These are phyloP conservation scores for Acrocephalus arundinaceus DNA, from an alignment of 2,113 vertebrate genomes.

Conservation along the genomic window DNA sequence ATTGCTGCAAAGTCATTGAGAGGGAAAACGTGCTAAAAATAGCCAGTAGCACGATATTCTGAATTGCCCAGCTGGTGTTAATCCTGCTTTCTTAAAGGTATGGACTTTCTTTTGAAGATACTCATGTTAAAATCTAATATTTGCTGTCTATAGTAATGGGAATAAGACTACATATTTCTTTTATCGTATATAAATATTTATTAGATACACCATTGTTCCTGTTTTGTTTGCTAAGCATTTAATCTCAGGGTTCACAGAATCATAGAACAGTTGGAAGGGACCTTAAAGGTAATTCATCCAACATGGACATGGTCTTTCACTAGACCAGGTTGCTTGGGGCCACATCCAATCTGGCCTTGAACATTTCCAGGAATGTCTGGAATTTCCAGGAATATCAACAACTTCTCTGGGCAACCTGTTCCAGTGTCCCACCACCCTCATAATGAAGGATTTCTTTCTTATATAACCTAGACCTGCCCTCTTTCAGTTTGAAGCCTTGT, in stretches of 20 bases:
- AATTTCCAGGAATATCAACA: neutral
- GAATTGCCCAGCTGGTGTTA: neutral
- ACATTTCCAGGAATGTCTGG: neutral
- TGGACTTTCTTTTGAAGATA: neutral
- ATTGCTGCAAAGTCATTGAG: neutral
- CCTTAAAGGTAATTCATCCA: neutral
- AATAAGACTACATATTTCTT: neutral
- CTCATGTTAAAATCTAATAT: neutral
- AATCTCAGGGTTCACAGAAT: neutral
- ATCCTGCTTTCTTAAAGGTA: neutral
- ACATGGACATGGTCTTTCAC: neutral
- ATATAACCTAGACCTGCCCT: neutral
- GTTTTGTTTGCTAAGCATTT: neutral
- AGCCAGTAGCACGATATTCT: neutral
- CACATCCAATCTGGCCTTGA: neutral
- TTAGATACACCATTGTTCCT: neutral
- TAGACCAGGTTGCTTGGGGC: neutral
- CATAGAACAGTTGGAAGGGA: neutral
- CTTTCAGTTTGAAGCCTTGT: neutral
- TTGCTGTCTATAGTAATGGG: neutral
- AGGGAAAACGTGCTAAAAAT: neutral
- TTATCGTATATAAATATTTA: neutral
- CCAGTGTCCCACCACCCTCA: neutral
- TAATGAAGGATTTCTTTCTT: neutral
- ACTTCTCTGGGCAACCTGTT: neutral